These are phyloP conservation scores for Drosophila nigritarsus DNA, from an alignment of 2,888 invertebrate species.

Conservation along the genomic window DNA sequence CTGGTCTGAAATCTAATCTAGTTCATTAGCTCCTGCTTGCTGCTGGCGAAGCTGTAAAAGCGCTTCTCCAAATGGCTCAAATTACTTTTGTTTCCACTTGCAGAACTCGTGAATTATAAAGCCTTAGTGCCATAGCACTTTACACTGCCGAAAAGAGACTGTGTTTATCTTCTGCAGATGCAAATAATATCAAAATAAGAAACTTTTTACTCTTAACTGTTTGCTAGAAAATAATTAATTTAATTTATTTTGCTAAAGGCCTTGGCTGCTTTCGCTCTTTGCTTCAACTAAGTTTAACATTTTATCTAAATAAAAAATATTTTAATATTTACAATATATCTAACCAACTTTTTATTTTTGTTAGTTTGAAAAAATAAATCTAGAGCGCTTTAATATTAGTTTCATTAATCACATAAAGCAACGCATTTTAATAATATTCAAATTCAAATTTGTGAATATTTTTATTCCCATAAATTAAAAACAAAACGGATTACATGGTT, in stretches of 20 bases:
- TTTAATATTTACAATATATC: no score
- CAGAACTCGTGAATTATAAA: slow-evolving; percentile 22
- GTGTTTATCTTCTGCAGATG: background rate
- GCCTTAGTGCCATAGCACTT: slow-evolving; percentile 18
- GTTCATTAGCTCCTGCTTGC: slow-evolving; percentile 67
- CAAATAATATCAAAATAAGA: no score
- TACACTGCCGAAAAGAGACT: background rate
- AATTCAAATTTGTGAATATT: background rate
- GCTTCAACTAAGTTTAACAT: background rate
- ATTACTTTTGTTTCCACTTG: slow-evolving; percentile 17
- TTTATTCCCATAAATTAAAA: background rate
- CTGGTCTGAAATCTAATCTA: slow-evolving; percentile 52
- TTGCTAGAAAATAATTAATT: background rate
- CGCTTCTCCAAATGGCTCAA: slow-evolving; percentile 33
- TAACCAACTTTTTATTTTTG: background rate
- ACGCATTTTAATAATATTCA: background rate
- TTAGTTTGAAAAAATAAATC: background rate
- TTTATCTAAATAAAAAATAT: background rate
- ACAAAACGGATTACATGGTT: background rate
- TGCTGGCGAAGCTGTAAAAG: slow-evolving; percentile 40
- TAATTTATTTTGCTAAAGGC: background rate
- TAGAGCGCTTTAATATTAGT: background rate
- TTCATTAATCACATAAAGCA: background rate
- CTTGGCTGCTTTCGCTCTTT: background rate
- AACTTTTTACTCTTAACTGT: background rate